These are phyloP conservation scores for Seira sanloemensis DNA, from an alignment of 2,888 invertebrate species.

Conservation along the genomic window DNA sequence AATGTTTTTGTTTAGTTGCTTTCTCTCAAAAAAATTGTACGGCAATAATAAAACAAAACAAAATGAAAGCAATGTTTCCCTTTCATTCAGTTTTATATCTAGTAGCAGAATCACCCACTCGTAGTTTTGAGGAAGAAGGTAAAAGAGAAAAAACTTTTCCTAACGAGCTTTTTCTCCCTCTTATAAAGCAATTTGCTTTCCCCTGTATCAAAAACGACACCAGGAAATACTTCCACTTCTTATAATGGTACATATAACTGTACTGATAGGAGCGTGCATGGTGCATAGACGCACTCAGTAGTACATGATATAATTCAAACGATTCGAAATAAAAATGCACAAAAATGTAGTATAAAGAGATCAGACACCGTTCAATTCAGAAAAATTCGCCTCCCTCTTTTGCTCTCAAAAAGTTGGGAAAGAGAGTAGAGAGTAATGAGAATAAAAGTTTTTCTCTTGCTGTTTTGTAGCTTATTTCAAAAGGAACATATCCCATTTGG, in stretches of 20 bases:
- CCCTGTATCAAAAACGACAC: not conserved
- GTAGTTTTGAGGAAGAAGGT: too few relatives aligned
- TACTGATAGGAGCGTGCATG: not conserved
- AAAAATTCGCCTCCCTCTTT: slow-evolving; percentile 5
- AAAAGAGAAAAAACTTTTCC: not conserved
- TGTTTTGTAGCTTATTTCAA: not conserved
- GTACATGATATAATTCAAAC: not conserved
- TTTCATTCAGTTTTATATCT: too few relatives aligned
- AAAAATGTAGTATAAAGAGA: not conserved
- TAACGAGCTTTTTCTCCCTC: not conserved
- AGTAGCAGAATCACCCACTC: too few relatives aligned
- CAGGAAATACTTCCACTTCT: not conserved
- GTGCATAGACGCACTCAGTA: not conserved
- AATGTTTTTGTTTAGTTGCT: too few relatives aligned
- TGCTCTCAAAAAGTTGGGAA: slow-evolving; percentile 18
- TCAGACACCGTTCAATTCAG: not conserved
- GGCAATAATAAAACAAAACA: too few relatives aligned
- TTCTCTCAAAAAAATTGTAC: too few relatives aligned
- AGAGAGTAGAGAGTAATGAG: slow-evolving; percentile 16
- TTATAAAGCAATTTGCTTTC: not conserved
- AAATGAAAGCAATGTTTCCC: too few relatives aligned
- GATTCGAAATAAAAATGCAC: not conserved
- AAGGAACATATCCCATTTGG: not conserved
- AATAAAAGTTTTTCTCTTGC: not conserved
- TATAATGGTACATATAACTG: not conserved